Evolutionary conservation across 1,140 invertebrate genomes (phyloP).

Genomic region (Bombus terrestris): DNA sequence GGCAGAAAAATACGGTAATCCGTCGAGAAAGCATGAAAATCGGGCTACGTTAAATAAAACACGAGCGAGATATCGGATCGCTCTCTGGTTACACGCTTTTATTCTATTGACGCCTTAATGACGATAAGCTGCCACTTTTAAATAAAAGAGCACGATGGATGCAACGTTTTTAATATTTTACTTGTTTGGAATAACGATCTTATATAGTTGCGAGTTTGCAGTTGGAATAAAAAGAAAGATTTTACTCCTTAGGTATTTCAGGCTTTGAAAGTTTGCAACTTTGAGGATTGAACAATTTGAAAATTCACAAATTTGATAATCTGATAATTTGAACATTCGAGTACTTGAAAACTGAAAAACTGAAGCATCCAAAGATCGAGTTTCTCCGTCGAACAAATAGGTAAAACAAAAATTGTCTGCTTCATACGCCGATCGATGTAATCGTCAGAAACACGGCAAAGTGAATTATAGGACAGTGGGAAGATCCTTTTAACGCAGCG

Average conservation of each 20-base stretch:
- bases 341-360: not conserved
- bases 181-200: fast-evolving
- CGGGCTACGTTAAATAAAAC: not conserved
- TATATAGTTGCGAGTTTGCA: not conserved
- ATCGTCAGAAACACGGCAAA: not conserved
- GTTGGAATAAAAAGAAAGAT: too few relatives aligned
- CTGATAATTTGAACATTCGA: not conserved
- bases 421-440: not conserved
- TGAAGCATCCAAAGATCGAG: not conserved
- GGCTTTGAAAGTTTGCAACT: too few relatives aligned
- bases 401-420: not conserved
- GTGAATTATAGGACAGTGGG: not conserved
- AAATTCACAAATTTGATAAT: not conserved
- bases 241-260: too few relatives aligned
- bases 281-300: not conserved
- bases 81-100: not conserved
- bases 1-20: slow-evolving; percentile 19
- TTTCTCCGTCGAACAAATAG: not conserved
- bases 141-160: not conserved
- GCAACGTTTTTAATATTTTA: not conserved
- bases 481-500: not conserved
- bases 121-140: not conserved
- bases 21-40: not conserved
- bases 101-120: not conserved
- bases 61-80: not conserved